Conservation (phyloP, 2,888 invertebrate species). For the Schizaphis graminum region DNA sequence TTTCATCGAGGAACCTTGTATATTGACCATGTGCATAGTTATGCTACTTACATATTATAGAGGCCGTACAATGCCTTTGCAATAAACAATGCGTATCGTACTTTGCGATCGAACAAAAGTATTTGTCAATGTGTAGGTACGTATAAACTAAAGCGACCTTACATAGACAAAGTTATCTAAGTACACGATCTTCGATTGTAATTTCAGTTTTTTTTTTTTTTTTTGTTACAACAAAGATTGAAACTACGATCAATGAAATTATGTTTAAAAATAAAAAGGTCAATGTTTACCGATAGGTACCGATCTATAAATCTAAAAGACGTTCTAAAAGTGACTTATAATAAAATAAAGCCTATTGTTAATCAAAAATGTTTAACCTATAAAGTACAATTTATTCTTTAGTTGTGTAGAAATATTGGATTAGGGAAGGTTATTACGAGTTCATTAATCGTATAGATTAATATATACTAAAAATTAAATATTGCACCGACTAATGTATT, state of each 20-base stretch:
- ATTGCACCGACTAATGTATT: background rate
- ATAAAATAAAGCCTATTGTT: background rate
- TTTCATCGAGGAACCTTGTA: background rate
- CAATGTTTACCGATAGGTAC: background rate
- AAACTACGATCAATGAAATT: background rate
- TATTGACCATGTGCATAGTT: background rate
- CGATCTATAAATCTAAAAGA: background rate
- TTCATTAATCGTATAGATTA: background rate
- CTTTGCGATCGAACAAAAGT: slow-evolving; percentile 13
- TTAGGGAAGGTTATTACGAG: background rate
- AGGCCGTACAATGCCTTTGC: slow-evolving; percentile 6
- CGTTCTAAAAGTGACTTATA: background rate
- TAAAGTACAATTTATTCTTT: background rate
- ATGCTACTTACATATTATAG: too few relatives aligned
- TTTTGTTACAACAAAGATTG: background rate
- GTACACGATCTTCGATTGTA: background rate
- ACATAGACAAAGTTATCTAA: background rate
- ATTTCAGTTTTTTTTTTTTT: background rate
- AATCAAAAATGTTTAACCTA: background rate
- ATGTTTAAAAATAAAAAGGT: background rate
- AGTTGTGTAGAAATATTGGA: background rate
- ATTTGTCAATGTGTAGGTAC: background rate
- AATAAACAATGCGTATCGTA: slow-evolving; percentile 11
- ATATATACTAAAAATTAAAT: background rate
- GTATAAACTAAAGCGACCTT: background rate